These are phyloP conservation scores for Acleris literana DNA, from an alignment of 2,888 invertebrate genomes.

Conservation along the genomic window DNA sequence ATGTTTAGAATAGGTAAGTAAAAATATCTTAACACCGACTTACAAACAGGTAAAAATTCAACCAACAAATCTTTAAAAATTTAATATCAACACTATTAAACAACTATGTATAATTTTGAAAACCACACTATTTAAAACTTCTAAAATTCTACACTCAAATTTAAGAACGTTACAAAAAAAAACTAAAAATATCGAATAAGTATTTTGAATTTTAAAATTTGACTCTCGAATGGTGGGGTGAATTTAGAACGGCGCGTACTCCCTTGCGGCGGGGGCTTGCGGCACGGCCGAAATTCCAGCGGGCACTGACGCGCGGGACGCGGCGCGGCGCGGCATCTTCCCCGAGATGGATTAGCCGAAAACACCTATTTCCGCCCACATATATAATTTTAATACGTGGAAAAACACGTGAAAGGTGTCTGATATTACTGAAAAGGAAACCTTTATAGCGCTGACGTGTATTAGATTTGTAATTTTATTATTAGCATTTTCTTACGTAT, in stretches of 20 bases:
- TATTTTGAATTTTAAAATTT: neutral
- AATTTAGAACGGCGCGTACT: slow-evolving; percentile 11
- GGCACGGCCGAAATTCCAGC: slow-evolving; percentile 24
- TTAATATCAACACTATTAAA: slow-evolving; percentile 41
- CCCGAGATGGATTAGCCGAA: slow-evolving; percentile 56
- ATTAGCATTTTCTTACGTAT: neutral
- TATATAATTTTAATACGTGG: slow-evolving; percentile 31
- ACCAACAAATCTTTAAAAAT: slow-evolving; percentile 30
- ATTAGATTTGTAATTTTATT: slow-evolving; percentile 4
- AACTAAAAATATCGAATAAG: slow-evolving; percentile 26
- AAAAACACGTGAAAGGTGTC: slow-evolving; percentile 17
- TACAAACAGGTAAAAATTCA: slow-evolving; percentile 17
- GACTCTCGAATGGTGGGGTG: neutral
- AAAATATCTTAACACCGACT: neutral
- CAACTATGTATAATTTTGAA: slow-evolving; percentile 42
- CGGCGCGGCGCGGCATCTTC: slow-evolving; percentile 46
- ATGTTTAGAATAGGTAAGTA: neutral
- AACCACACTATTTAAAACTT: slow-evolving; percentile 38
- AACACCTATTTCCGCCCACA: slow-evolving; percentile 52
- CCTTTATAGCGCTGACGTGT: slow-evolving; percentile 7
- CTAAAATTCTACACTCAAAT: slow-evolving; percentile 7
- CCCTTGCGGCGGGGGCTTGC: slow-evolving; percentile 8
- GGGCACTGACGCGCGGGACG: slow-evolving; percentile 29
- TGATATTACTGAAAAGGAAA: slow-evolving; percentile 15
- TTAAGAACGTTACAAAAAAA: slow-evolving; percentile 30